Evolutionary conservation across 2,888 invertebrate genomes (phyloP).

Genomic region (Pristionchus japonicus): DNA sequence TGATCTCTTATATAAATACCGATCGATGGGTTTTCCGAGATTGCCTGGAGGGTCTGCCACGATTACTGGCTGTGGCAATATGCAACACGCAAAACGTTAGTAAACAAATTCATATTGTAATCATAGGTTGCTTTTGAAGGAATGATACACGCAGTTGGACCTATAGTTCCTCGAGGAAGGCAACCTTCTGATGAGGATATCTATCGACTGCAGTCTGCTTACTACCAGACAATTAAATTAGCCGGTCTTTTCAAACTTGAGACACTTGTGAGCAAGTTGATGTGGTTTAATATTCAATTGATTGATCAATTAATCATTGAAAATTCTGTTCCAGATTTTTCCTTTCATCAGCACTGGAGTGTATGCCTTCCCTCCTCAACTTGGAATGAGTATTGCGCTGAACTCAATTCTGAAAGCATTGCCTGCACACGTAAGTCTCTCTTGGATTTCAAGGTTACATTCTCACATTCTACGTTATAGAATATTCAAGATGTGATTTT

Average conservation of each 20-base stretch:
- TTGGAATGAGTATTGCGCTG: not conserved
- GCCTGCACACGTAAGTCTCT: not conserved
- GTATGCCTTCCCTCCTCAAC: not conserved
- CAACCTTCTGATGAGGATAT: not conserved
- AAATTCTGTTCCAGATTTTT: too few relatives aligned
- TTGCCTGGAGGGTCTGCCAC: not conserved
- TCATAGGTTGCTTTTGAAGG: not conserved
- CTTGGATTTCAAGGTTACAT: not conserved
- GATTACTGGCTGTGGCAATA: not conserved
- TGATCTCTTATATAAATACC: not conserved
- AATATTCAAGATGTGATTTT: not conserved
- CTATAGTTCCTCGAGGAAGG: not conserved
- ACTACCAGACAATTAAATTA: not conserved
- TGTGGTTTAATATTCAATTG: not conserved
- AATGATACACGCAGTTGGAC: not conserved
- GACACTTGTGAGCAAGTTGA: not conserved
- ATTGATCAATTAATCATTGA: not conserved
- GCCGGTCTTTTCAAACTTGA: not conserved
- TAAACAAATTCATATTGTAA: not conserved
- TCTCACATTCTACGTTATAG: not conserved
- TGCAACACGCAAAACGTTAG: not conserved
- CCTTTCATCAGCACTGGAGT: not conserved
- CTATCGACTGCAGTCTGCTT: not conserved
- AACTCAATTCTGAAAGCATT: not conserved
- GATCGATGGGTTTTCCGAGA: not conserved